Evolutionary conservation across 2,888 invertebrate genomes (phyloP).

Genomic region (Acleris literana): DNA sequence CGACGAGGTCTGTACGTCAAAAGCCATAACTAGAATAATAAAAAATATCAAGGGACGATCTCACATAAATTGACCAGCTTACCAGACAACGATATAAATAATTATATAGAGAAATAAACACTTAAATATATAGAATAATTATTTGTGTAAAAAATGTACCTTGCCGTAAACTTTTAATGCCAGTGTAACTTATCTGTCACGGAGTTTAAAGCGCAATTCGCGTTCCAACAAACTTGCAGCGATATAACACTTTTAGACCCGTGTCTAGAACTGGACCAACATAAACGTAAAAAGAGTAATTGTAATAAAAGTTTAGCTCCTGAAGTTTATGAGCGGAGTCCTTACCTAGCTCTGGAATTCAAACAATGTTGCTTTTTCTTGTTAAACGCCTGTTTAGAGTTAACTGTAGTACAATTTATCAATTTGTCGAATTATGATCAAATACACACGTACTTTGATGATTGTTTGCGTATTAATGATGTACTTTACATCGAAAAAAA

Average conservation of each 20-base stretch:
- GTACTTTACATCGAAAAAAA: too few species aligned
- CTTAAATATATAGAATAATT: too few species aligned
- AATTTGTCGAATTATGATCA: too few species aligned
- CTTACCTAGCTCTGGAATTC: constrained; percentile 18
- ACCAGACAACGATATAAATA: too few species aligned
- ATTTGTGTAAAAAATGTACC: too few species aligned
- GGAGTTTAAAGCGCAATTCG: background rate
- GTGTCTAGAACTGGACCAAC: constrained; percentile 20
- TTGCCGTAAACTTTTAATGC: background rate
- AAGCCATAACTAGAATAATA: too few species aligned
- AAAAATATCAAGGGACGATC: too few species aligned
- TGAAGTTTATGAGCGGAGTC: constrained; percentile 27
- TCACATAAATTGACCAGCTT: too few species aligned
- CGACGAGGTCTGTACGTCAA: too few species aligned
- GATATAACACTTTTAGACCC: constrained; percentile 20
- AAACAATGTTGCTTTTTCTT: constrained; percentile 25
- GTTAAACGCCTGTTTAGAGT: background rate
- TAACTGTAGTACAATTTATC: background rate
- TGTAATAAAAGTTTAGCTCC: constrained; percentile 33
- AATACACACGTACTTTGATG: too few species aligned
- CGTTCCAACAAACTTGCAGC: constrained; percentile 22
- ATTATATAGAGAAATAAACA: too few species aligned
- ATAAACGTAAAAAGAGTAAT: constrained; percentile 34
- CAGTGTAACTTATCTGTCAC: background rate
- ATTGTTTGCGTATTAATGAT: too few species aligned